These are phyloP conservation scores for Hyles euphorbiae DNA, from an alignment of 1,140 invertebrate species.

Conservation along the genomic window DNA sequence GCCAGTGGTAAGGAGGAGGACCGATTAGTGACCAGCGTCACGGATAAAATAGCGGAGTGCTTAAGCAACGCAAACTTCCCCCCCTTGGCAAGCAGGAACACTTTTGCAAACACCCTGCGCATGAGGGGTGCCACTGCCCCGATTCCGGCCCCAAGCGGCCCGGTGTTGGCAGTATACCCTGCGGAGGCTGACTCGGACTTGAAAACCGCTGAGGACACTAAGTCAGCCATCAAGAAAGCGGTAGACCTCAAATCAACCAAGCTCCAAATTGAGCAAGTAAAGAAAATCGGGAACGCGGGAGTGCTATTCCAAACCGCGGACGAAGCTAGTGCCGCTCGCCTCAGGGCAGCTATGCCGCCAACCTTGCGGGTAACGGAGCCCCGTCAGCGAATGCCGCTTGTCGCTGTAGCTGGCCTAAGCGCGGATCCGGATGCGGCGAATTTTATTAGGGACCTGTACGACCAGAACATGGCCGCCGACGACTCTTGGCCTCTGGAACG, in stretches of 20 bases:
- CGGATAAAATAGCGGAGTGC: too few relatives aligned
- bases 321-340: neutral
- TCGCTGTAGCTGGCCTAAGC: conserved; percentile 1
- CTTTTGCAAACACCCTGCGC: too few relatives aligned
- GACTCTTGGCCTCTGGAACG: conserved; percentile 1
- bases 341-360: conserved; percentile 1
- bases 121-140: neutral
- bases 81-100: neutral
- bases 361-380: conserved; percentile 10
- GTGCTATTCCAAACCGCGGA: conserved; percentile 13
- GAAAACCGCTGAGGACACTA: conserved; percentile 10
- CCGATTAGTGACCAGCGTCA: too few relatives aligned
- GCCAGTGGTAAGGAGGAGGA: too few relatives aligned
- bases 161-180: neutral
- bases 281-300: conserved; percentile 17
- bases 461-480: conserved; percentile 7
- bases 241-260: neutral
- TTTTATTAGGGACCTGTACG: neutral
- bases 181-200: neutral
- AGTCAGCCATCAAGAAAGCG: conserved; percentile 1
- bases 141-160: neutral
- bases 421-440: neutral
- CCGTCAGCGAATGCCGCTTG: neutral
- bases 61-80: too few relatives aligned
- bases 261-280: conserved; percentile 2